Conservation (phyloP, 1,140 invertebrate genomes). For the Arctopsyche grandis region DNA sequence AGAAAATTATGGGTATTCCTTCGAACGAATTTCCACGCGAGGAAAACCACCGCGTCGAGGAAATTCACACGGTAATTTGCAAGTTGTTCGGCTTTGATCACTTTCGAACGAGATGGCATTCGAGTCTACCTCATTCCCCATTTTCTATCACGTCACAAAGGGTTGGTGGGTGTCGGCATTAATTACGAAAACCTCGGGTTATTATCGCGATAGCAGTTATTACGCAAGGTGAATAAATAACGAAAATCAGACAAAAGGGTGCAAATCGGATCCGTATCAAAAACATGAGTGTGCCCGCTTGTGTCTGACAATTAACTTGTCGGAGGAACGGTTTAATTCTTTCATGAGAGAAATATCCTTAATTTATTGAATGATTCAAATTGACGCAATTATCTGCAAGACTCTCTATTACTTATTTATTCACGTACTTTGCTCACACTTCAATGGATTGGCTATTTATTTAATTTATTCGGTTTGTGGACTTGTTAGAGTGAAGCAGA, state of each 20-base stretch:
- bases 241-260: conserved; percentile 20
- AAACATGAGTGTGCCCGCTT: background rate
- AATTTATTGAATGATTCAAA: conserved; percentile 9
- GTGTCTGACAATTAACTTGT: background rate
- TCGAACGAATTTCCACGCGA: too few species aligned
- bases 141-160: background rate
- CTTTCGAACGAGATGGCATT: background rate
- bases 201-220: conserved; percentile 32
- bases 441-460: too few species aligned
- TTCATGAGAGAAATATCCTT: background rate
- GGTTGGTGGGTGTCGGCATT: conserved; percentile 9
- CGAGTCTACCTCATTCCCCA: background rate
- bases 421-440: too few species aligned
- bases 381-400: background rate
- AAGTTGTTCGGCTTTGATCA: conserved; percentile 3
- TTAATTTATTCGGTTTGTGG: too few species aligned
- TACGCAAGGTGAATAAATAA: conserved; percentile 39
- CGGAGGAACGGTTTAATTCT: background rate
- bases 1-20: too few species aligned
- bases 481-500: too few species aligned
- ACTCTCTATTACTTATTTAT: too few species aligned
- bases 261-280: background rate
- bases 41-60: background rate
- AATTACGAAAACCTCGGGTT: conserved; percentile 30
- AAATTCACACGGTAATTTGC: background rate